Evolutionary conservation across 2,113 vertebrate genomes (phyloP).

Genomic region (Pseudorhombus dupliciocellatus): DNA sequence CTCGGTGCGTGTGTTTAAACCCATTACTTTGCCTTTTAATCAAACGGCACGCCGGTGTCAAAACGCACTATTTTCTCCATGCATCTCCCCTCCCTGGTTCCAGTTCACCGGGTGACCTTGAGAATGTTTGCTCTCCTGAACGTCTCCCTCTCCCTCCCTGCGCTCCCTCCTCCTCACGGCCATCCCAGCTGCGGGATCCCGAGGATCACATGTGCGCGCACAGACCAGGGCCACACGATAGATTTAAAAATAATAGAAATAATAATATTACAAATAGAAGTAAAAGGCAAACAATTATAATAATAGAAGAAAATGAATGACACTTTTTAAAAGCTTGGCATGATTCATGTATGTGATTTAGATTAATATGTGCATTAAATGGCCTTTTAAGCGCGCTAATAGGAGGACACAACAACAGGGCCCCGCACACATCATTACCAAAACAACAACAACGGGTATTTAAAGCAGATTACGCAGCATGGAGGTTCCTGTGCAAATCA

Average conservation of each 20-base stretch:
- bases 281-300: background rate
- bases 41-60: constrained; percentile 93
- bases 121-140: constrained; percentile 97
- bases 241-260: background rate
- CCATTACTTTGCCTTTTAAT: constrained; percentile 99
- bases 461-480: constrained; percentile 4
- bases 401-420: constrained; percentile 13
- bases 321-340: background rate
- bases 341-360: constrained; percentile 47
- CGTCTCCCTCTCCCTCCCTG: constrained; percentile 80
- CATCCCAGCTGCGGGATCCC: background rate
- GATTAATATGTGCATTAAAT: constrained; percentile 13
- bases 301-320: background rate
- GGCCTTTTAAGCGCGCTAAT: constrained; percentile 15
- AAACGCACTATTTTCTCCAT: constrained; percentile 94
- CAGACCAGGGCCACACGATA: background rate
- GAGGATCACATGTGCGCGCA: background rate
- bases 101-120: constrained; percentile 97
- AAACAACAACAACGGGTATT: background rate
- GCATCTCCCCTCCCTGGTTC: constrained; percentile 90
- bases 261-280: background rate
- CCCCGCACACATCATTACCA: background rate
- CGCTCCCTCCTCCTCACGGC: background rate
- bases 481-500: constrained; percentile 8
- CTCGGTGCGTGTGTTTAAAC: constrained; percentile 95